Conservation (phyloP, 2,113 vertebrate species). For the Scolopax mira region DNA sequence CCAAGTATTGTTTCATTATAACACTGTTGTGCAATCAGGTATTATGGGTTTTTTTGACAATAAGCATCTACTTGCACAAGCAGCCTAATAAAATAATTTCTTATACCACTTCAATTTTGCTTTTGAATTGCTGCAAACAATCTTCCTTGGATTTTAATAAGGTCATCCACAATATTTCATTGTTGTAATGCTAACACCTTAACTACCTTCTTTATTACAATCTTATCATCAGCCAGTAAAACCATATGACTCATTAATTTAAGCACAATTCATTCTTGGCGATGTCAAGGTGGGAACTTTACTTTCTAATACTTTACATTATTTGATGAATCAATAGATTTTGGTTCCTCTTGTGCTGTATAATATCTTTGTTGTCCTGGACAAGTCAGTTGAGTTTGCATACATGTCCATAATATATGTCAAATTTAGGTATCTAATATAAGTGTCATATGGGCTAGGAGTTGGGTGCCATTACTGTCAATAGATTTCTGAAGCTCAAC, state of each 20-base stretch:
- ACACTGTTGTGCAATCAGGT: not conserved
- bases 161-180: not conserved
- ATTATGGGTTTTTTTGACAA: not conserved
- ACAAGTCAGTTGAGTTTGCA: not conserved
- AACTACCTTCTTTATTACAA: not conserved
- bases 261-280: not conserved
- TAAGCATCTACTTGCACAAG: not conserved
- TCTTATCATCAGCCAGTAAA: slow-evolving; percentile 8
- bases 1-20: not conserved
- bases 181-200: not conserved
- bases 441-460: not conserved
- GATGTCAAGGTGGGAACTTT: rapidly evolving
- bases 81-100: slow-evolving; percentile 3
- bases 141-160: slow-evolving; percentile 22
- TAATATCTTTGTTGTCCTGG: not conserved
- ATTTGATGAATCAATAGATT: not conserved
- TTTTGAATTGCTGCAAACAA: not conserved
- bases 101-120: not conserved
- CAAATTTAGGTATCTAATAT: not conserved
- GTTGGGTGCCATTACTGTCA: not conserved
- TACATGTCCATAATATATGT: not conserved
- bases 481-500: not conserved
- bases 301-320: not conserved
- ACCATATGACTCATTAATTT: not conserved
- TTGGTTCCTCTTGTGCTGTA: not conserved